Base-by-base conservation (phyloP, 1,140 invertebrate genomes). In the Gerris buenoi region DNA sequence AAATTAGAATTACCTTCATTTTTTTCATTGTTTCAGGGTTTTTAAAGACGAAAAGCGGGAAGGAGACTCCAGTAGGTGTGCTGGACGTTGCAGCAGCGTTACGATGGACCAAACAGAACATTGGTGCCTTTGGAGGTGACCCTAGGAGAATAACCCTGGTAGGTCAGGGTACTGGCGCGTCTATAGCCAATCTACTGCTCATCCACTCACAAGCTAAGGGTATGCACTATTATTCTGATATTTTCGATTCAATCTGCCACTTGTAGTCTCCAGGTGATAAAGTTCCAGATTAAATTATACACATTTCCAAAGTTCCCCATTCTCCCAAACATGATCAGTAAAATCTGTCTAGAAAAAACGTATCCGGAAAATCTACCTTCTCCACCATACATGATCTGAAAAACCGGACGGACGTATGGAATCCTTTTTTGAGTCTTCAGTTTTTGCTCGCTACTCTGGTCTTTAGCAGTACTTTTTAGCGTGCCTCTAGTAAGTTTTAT, bases 161-260 rank as follows among this genome's bases (percentile, higher is more conserved):
- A 71, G 93, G 91, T 2, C 90, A 94, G 74, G 88, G 88, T 60
- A 87, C 88, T 1, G 93, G 90, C 2, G 92, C 92, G 1, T 88
- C 89, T 1, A 79, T 92, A 22, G 89, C 87, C 65, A 92, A 93
- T 78, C 80, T 93, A n/a, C 79, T 94, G 59, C 83, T 92, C 58
- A 66, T 73, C 18, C 64, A 70, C 1, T 63, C 68, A 3, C 65
- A 66, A 33, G 61, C 68, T 22, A 69, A 66, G 59, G 68, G 68
- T 67, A 64, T 64, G n/a, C n/a, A n/a, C n/a, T n/a, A n/a, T n/a
- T n/a, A n/a, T n/a, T n/a, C n/a, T n/a, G n/a, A n/a, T n/a, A n/a
- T n/a, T n/a, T n/a, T n/a, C n/a, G 26, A n/a, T n/a, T n/a, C 23
- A 64, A 18, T 27, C 3, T 14, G 18, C 26, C 10, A 25, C 26